phyloP scores from a whole-genome alignment of 2,888 invertebrate species.

The Augiades crinisus region DNA sequence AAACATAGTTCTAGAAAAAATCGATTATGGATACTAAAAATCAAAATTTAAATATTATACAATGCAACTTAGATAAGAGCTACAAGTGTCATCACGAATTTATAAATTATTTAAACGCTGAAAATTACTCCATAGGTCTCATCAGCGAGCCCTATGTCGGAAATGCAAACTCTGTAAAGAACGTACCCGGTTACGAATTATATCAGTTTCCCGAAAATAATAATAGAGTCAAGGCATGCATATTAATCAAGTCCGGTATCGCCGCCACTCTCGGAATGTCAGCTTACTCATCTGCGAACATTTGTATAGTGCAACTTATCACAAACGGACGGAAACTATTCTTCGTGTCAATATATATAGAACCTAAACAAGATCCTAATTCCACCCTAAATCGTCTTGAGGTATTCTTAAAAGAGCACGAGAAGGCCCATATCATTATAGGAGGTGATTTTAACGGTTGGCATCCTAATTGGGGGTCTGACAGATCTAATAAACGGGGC shows the following conservation, averaged over 20 bases:
- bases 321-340: not conserved
- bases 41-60: conserved; percentile 1
- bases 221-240: not conserved
- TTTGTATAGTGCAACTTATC: not conserved
- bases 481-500: not conserved
- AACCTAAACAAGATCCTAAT: too few species aligned
- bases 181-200: conserved; percentile 7
- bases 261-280: not conserved
- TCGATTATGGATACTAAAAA: not conserved
- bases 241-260: not conserved
- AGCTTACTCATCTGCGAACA: not conserved
- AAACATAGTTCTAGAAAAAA: not conserved
- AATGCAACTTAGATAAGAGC: conserved; percentile 21
- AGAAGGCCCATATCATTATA: not conserved
- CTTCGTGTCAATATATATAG: not conserved
- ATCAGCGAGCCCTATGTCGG: conserved; percentile 28
- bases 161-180: not conserved
- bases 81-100: conserved; percentile 17
- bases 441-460: not conserved
- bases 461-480: not conserved
- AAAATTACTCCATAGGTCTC: conserved; percentile 13
- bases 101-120: not conserved
- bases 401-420: not conserved
- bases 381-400: not conserved
- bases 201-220: conserved; percentile 10